These are phyloP conservation scores for Eueides isabella DNA, from an alignment of 1,140 invertebrate species.

Conservation along the genomic window DNA sequence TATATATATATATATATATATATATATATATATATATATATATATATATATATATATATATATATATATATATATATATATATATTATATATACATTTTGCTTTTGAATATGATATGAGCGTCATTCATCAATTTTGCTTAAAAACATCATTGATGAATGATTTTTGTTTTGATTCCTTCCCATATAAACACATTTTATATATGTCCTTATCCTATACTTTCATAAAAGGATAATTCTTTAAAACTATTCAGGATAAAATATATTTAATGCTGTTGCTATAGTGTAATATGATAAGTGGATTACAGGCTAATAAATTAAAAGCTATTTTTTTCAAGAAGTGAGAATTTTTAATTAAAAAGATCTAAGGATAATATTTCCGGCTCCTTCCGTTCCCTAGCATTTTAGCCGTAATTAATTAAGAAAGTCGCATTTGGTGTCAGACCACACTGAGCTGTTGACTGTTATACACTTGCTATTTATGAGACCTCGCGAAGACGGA, in stretches of 20 bases:
- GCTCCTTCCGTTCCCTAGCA: not conserved
- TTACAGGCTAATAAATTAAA: slow-evolving; percentile 1
- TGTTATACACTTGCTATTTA: slow-evolving; percentile 34
- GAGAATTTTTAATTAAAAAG: not conserved
- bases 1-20: too few species aligned
- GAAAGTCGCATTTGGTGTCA: slow-evolving; percentile 22
- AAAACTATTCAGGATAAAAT: not conserved
- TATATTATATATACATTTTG: too few species aligned
- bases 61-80: too few species aligned
- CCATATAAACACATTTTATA: too few species aligned
- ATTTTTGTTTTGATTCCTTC: too few species aligned
- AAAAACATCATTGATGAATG: too few species aligned
- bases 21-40: too few species aligned
- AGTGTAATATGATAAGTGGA: slow-evolving; percentile 1
- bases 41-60: too few species aligned
- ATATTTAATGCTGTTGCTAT: not conserved
- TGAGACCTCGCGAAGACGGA: slow-evolving; percentile 59
- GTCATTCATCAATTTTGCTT: too few species aligned
- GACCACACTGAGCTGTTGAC: slow-evolving; percentile 28
- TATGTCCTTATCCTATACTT: too few species aligned
- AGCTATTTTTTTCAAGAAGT: not conserved
- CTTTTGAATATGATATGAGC: too few species aligned
- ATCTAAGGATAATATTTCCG: slow-evolving; percentile 9
- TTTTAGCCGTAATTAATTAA: slow-evolving; percentile 28
- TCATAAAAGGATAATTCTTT: not conserved